Conservation (phyloP, 2,888 invertebrate species). For the Apotomis turbidana region DNA sequence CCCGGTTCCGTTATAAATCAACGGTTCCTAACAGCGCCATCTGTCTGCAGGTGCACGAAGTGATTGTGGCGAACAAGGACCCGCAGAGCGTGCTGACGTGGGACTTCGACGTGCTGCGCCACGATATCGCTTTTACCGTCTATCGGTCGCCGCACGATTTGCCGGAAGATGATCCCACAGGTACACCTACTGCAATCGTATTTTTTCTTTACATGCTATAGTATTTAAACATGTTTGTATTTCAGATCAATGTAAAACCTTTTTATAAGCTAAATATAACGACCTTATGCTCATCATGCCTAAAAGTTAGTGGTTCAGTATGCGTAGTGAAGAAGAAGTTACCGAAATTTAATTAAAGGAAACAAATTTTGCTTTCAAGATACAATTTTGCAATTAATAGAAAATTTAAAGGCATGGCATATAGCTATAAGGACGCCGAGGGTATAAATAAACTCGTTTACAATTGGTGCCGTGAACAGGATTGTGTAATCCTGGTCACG, state of each 20-base stretch:
- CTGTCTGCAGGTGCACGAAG: constrained; percentile 87
- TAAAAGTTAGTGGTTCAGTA: too few species aligned
- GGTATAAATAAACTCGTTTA: background rate
- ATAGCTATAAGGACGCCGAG: background rate
- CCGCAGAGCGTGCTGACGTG: constrained; percentile 96
- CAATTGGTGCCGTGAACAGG: constrained; percentile 7
- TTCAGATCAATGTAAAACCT: too few species aligned
- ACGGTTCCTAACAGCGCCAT: background rate
- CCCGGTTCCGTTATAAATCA: background rate
- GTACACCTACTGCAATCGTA: constrained; percentile 46
- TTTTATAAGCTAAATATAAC: too few species aligned
- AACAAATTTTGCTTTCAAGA: too few species aligned
- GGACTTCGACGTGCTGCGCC: constrained; percentile 97
- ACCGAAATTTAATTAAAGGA: too few species aligned
- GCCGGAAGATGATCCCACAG: constrained; percentile 53
- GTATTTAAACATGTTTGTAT: too few species aligned
- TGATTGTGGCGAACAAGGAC: constrained; percentile 91
- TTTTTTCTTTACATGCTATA: too few species aligned
- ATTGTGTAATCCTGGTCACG: constrained; percentile 2
- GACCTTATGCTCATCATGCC: too few species aligned
- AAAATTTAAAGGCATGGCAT: too few species aligned
- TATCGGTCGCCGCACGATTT: constrained; percentile 71
- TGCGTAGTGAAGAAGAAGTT: too few species aligned
- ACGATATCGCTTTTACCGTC: constrained; percentile 94
- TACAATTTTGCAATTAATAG: too few species aligned